Base-by-base conservation (phyloP, 2,888 invertebrate species). In the Apamea crenata region DNA sequence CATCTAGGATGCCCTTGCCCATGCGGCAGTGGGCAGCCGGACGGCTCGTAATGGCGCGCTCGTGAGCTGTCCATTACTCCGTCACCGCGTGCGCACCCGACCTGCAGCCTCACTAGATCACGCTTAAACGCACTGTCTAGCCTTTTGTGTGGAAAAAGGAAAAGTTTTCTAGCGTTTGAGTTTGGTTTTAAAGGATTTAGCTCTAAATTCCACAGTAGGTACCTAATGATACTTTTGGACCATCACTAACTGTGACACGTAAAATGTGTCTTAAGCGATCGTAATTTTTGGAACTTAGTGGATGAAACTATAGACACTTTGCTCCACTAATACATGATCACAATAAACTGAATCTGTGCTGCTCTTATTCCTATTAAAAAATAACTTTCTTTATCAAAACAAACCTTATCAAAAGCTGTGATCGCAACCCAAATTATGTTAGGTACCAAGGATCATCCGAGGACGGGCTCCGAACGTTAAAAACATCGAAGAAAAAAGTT, bases 61-160 rank as follows among this genome's bases (percentile, higher is more conserved):
- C 95, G 95, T 95, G 95, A 94, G 92, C 90, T 91, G 92, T 92
- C 93, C 91, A 95, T 95, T 94, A 95, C 88, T 88, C 89, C 92
- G 92, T 92, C 94, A 92, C 93, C 91, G 91, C 86, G 91, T 87
- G 93, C 91, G 94, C 95, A 92, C 91, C 95, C 93, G 93, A 91
- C 82, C 89, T 88, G 89, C 91, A 91, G 91, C 90, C 67, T 61
- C 78, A 84, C 81, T 83, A 86, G 72, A 86, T 91, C 91, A 91
- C 87, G 87, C 85, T 88, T 85, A 82, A 83, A 87, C 80, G 81
- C 86, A 79, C 71, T 68, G 80, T 80, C 85, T 86, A 74, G 68
- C 63, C 77, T 70, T 80, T 84, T 44, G 56, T 59, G n/a, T 21
- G 16, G 12, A 8, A 73, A 77, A 61, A 68, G 21, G 2, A 70